Base-by-base conservation (phyloP, 2,113 vertebrate species). In the Cryptomyrus ogoouensis region DNA sequence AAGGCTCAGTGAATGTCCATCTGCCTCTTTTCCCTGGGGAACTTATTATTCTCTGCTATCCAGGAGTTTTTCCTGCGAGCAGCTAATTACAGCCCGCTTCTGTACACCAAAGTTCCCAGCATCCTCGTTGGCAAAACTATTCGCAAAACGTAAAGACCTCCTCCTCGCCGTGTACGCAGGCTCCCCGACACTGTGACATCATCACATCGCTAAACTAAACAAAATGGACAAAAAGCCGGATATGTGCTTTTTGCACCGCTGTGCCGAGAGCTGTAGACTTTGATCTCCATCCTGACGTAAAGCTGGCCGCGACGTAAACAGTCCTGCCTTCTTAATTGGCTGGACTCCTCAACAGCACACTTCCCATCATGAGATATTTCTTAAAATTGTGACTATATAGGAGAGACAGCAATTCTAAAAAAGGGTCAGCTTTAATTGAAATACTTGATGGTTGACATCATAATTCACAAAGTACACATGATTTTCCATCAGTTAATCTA, bases 1-100 rank as follows among this genome's bases (percentile, higher is more conserved):
- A 92, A 93, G 92, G 93, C 94, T 94, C 94, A 94, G 93, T 95
- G 94, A 96, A 95, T 90, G 95, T 96, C 96, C 96, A 96, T 96
- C 96, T 96, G 95, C 94, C 94, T 89, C 93, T 92, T 89, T 96
- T 95, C 94, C 95, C 91, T 91, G 94, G 94, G 88, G 95, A 94
- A 93, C 94, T 94, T 95, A 95, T 96, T 96, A 96, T 95, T 96
- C 95, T 93, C 91, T 90, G 92, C 94, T 91, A 95, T 95, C 94
- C 94, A 96, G 94, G 94, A 95, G 94, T 95, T 95, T 95, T 94
- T 93, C 90, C 94, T 93, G 92, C 84, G 88, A 94, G 93, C 94
- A 93, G 93, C 93, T 93, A 94, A 94, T 92, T 93, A 91, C 90
- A 47, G 90, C 91, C 91, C 85, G 88, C 91, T 93, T 91, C 88